Evolutionary conservation across 2,797 vertebrate species (phyloP).

Genomic region (Synaphobranchus kaupii): DNA sequence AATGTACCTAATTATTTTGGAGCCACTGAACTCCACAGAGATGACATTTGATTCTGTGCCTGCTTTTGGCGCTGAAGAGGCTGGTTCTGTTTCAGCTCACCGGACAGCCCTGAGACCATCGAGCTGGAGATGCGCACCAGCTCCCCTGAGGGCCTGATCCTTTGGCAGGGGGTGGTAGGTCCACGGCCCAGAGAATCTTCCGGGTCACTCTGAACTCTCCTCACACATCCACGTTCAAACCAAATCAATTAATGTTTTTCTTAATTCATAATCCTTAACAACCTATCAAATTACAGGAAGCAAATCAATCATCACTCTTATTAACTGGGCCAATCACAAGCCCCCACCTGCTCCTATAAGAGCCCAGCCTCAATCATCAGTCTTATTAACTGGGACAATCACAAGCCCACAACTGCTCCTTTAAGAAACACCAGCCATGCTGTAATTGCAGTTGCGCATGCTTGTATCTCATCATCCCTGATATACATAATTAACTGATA

Average conservation of each 20-base stretch:
- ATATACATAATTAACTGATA: neutral
- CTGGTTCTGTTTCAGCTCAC: slow-evolving; percentile 66
- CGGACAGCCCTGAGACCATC: slow-evolving; percentile 81
- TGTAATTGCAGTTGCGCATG: neutral
- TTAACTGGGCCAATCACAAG: no score
- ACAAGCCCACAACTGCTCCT: neutral
- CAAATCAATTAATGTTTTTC: neutral
- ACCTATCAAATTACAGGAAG: neutral
- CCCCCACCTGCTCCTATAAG: no score
- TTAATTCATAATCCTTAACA: neutral
- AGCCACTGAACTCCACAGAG: neutral
- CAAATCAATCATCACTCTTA: neutral
- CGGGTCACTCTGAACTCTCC: neutral
- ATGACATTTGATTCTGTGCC: neutral
- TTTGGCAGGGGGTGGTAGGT: slow-evolving; percentile 95
- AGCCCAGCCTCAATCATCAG: no score
- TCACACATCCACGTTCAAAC: neutral
- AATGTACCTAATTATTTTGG: neutral
- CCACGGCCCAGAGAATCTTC: neutral
- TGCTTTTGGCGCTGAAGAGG: neutral
- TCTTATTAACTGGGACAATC: no score
- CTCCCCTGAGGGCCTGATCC: slow-evolving; percentile 78
- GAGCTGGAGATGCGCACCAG: slow-evolving; percentile 86
- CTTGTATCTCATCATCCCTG: neutral
- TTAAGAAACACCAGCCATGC: neutral